Evolutionary conservation across 2,797 vertebrate genomes (phyloP).

Genomic region (Cyprinodon diabolis): DNA sequence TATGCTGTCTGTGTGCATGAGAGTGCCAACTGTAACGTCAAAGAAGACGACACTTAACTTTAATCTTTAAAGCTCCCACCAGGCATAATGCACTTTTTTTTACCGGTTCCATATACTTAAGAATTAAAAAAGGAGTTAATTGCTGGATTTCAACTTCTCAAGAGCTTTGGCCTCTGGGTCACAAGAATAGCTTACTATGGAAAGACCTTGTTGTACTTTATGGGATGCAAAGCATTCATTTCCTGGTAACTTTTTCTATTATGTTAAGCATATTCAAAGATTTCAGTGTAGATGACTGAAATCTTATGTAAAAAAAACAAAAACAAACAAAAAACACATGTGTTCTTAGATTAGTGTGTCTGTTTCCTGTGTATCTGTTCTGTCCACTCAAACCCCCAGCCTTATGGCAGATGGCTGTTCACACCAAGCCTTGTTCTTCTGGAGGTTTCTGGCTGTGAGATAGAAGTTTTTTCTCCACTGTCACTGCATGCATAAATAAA

Average conservation of each 20-base stretch:
- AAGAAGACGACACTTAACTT: constrained; percentile 56
- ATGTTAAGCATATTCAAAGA: too few species aligned
- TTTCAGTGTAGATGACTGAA: neutral
- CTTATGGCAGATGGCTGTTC: too few species aligned
- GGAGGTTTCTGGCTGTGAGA: too few species aligned
- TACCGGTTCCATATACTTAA: constrained; percentile 47
- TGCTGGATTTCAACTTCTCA: constrained; percentile 22
- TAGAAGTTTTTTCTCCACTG: too few species aligned
- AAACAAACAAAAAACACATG: too few species aligned
- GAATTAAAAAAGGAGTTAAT: constrained; percentile 46
- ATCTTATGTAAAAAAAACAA: neutral
- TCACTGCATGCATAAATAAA: too few species aligned
- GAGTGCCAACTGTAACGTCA: constrained; percentile 59
- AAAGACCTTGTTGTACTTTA: constrained; percentile 19
- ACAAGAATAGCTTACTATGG: constrained; percentile 15
- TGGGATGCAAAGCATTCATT: neutral
- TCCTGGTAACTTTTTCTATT: neutral
- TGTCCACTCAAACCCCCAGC: too few species aligned
- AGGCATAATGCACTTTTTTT: constrained; percentile 55
- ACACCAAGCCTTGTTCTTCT: too few species aligned
- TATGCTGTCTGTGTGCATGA: constrained; percentile 51
- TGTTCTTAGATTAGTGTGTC: too few species aligned
- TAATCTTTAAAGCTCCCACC: constrained; percentile 62
- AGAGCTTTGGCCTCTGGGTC: constrained; percentile 40
- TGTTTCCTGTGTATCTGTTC: too few species aligned